Conservation (phyloP, 2,888 invertebrate genomes). For the Brachypalpus laphriformis region DNA sequence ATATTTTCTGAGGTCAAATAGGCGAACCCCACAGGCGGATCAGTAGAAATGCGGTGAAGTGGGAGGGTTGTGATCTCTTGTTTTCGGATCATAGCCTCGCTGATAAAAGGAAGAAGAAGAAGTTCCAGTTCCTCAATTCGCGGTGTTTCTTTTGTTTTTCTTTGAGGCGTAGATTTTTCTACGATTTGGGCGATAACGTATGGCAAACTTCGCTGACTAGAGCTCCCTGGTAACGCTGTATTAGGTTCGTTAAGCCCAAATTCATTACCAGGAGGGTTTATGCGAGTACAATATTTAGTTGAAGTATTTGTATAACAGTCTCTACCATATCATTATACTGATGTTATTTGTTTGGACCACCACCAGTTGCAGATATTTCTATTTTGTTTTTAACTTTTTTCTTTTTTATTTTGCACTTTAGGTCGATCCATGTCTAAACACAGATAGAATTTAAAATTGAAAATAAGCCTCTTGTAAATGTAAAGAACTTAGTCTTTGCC, state of each 20-base stretch:
- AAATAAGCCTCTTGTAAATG: neutral
- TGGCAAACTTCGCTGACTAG: neutral
- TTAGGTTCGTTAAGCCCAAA: constrained; percentile 26
- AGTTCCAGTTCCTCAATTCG: neutral
- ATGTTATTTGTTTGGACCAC: constrained; percentile 23
- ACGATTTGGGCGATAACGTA: neutral
- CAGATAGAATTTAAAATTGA: neutral
- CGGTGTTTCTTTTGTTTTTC: neutral
- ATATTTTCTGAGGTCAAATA: too few species aligned
- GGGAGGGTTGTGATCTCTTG: too few species aligned
- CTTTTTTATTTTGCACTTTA: neutral
- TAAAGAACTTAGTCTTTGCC: neutral
- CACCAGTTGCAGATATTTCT: constrained; percentile 18
- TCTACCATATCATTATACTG: constrained; percentile 16
- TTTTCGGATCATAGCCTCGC: too few species aligned
- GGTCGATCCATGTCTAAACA: neutral
- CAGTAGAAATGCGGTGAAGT: too few species aligned
- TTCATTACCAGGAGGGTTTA: constrained; percentile 27
- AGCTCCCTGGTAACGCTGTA: neutral
- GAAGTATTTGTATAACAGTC: too few species aligned
- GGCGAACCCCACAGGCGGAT: too few species aligned
- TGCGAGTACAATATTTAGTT: constrained; percentile 23
- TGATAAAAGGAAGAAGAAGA: too few species aligned
- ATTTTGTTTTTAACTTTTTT: neutral
- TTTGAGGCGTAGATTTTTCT: neutral